A percentile compares a stretch with the other conserved stretches of the same genome.
Conservation (phyloP, 1,140 invertebrate species). For the Pemphigus obesinymphae region DNA sequence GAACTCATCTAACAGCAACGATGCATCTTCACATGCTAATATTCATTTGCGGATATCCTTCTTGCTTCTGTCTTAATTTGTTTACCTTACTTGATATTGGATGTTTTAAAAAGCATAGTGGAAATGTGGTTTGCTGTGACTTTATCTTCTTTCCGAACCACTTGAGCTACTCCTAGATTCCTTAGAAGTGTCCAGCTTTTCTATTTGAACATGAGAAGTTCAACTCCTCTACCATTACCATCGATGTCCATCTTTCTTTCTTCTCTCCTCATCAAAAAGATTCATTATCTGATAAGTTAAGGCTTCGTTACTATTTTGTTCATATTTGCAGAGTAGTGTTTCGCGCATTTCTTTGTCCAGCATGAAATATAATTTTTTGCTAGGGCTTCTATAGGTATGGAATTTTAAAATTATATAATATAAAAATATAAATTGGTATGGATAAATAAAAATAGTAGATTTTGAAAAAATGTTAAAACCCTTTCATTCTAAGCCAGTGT, state of each 20-base stretch:
- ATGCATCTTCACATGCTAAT: neutral
- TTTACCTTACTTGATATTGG: neutral
- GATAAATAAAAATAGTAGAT: too few species aligned
- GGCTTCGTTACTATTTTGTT: neutral
- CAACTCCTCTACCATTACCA: neutral
- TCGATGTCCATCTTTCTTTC: neutral
- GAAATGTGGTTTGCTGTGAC: neutral
- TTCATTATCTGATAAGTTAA: neutral
- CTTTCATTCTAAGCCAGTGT: too few species aligned
- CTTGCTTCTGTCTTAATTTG: neutral
- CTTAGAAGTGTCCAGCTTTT: too few species aligned
- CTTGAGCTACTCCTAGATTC: neutral
- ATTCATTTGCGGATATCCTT: neutral
- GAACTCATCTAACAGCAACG: neutral
- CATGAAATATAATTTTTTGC: too few species aligned
- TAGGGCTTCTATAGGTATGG: too few species aligned
- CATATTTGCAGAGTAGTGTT: too few species aligned
- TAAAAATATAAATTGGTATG: too few species aligned
- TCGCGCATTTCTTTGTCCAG: too few species aligned
- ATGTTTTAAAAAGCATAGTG: neutral
- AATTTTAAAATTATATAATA: too few species aligned
- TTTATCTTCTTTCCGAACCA: neutral
- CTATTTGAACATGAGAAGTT: neutral
- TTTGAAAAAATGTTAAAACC: too few species aligned
- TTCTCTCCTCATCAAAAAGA: neutral